Evolutionary conservation across 2,888 invertebrate genomes (phyloP), one percentile per base, ranked within the genome.

Genomic region (Mimas tiliae): DNA sequence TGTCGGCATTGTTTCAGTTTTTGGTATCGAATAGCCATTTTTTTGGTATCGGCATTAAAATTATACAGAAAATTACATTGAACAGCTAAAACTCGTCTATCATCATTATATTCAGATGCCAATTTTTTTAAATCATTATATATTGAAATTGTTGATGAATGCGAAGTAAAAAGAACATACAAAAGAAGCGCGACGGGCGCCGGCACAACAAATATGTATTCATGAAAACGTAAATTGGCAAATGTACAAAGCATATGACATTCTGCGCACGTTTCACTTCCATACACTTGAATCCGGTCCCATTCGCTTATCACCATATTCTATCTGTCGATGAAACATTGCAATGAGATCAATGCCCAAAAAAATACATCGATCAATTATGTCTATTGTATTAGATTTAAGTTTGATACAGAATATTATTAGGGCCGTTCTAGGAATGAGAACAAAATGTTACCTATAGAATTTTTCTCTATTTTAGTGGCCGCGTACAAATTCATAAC

Each of bases 11-110:
- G 14, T 55, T 48, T 62, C 66, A 19, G 51, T 47, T 62, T 38
- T 69, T 63, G 66, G 71, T 68, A 67, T 68, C 67, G 1, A 14
- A 34, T 58, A 14, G 1, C n/a, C 8, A 1, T 6, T 0, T 16
- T 3, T 16, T 1, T 21, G 0, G 7, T 9, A 7, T 21, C 8
- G 0, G 45, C 7, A 21, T 3, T 21, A 48, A 63, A 48, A 33
- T 47, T 7, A 33, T 33, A 27, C n/a, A 16, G n/a, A 21, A 27
- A 48, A 33, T 33, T 19, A 42, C 3, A 42, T 42, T 19, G 16
- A 42, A 42, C 16, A 42, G 27, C 16, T 6, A 9, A 11, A 12
- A 42, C 9, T 12, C 19, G 58, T 58, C 58, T 19, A 19, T 58
- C 58, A 58, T 42, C 42, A 58, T 42, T 58, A 42, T 12, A 11